Evolutionary conservation across 2,888 invertebrate genomes (phyloP), one percentile per base, ranked within the genome.

Genomic region (Abrostola tripartita): DNA sequence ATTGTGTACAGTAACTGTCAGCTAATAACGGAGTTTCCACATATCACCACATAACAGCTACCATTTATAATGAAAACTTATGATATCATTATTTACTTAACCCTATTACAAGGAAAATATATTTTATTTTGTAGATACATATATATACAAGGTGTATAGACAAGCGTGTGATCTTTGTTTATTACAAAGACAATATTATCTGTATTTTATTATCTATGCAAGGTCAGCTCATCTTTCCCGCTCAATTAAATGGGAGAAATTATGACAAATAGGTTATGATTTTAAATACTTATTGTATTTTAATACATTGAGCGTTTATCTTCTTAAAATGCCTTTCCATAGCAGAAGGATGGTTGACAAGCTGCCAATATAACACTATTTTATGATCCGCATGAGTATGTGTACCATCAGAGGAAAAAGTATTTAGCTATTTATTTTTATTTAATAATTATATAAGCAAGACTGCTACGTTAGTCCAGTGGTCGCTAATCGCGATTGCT

Each of bases 41-140:
- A 2, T 24, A 24, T 24, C 24, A 2, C 24, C 24, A 24, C 8
- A 44, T 44, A 47, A 24, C 24, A 24, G 44, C 44, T 12, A 44
- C 44, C 12, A 14, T 52, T 41, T 64, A 55, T 10, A 24, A 41
- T 44, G 35, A 12, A 40, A 56, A 56, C 49, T 62, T 47, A 37
- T 63, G 57, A 51, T 54, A 54, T 6, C n/a, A 59, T 37, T 56
- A 8, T 70, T 69, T 59, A 41, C 2, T 0, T 14, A 61, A 37
- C 61, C 36, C 47, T 40, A 44, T 50, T 71, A 50, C 36, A 24
- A 55, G 37, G 41, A 44, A 52, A 66, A 61, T 41, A n/a, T 51
- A 53, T 63, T 42, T 62, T 35, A 11, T 38, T 9, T 36, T 1
- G 14, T 47, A 47, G 9, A 44, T 8, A 44, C 44, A n/a, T n/a